Evolutionary conservation across 2,888 invertebrate species (phyloP).

Genomic region (Mystacides longicornis): DNA sequence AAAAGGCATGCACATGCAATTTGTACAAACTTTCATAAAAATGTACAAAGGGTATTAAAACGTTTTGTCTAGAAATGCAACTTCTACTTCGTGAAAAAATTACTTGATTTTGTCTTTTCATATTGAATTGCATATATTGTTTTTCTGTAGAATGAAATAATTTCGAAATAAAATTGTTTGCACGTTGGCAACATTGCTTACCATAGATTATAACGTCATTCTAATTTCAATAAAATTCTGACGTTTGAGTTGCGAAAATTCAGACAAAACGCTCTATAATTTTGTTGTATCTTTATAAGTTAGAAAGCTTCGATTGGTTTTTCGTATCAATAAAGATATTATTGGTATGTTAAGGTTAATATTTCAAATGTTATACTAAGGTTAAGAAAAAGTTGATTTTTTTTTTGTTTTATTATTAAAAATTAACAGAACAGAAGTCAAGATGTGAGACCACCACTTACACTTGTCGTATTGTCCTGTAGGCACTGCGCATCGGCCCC

Average conservation of each 20-base stretch:
- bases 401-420: too few species aligned
- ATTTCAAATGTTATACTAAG: too few species aligned
- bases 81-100: background rate
- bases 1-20: background rate
- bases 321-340: too few species aligned
- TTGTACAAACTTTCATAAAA: background rate
- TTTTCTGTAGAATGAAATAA: background rate
- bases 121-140: background rate
- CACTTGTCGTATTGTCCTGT: conserved; percentile 38
- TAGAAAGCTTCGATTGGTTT: too few species aligned
- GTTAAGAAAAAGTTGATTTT: too few species aligned
- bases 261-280: too few species aligned
- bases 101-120: background rate
- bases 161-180: background rate
- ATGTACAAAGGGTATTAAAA: background rate
- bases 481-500: conserved; percentile 35
- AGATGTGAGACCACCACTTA: conserved; percentile 34
- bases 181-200: too few species aligned
- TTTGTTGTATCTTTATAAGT: too few species aligned
- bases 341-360: too few species aligned
- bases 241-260: too few species aligned
- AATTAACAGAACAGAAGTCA: conserved; percentile 23
- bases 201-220: too few species aligned
- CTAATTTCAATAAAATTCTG: too few species aligned
- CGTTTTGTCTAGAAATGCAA: background rate